Conservation (phyloP, 2,888 invertebrate genomes). For the Koerneria pararmatus region DNA sequence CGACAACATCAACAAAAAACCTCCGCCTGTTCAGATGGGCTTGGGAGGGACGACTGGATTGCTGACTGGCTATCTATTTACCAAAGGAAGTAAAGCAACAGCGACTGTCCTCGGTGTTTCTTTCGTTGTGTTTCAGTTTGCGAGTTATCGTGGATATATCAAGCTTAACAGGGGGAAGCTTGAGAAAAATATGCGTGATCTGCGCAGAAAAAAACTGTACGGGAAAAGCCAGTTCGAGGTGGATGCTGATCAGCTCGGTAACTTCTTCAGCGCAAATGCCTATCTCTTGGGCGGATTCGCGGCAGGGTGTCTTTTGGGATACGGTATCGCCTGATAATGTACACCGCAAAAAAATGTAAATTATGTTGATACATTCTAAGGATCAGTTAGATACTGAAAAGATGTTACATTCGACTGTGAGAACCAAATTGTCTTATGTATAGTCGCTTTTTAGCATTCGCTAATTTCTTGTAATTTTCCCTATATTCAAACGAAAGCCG, state of each 20-base stretch:
- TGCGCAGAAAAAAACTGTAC: no score
- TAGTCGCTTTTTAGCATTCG: no score
- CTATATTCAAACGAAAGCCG: no score
- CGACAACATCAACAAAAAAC: constrained; percentile 32
- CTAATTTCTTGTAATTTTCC: no score
- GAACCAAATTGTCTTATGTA: no score
- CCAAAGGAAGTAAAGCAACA: constrained; percentile 36
- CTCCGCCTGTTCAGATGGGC: constrained; percentile 36
- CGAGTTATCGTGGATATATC: constrained; percentile 45
- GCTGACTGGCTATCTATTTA: constrained; percentile 41
- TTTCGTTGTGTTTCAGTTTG: constrained; percentile 37
- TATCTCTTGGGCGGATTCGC: constrained; percentile 41
- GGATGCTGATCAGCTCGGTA: constrained; percentile 29
- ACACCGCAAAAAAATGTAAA: neutral
- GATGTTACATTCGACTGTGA: no score
- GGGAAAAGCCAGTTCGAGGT: constrained; percentile 21
- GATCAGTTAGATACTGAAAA: no score
- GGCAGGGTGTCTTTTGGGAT: constrained; percentile 43
- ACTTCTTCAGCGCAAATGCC: constrained; percentile 36
- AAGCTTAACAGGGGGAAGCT: constrained; percentile 34
- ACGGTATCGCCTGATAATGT: constrained; percentile 36
- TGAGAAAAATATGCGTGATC: constrained; percentile 36
- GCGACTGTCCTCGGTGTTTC: constrained; percentile 37
- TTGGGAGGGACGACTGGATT: constrained; percentile 36
- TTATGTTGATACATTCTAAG: neutral